phyloP scores from a whole-genome alignment of 2,113 vertebrate species.

The Hemiscyllium ocellatum region DNA sequence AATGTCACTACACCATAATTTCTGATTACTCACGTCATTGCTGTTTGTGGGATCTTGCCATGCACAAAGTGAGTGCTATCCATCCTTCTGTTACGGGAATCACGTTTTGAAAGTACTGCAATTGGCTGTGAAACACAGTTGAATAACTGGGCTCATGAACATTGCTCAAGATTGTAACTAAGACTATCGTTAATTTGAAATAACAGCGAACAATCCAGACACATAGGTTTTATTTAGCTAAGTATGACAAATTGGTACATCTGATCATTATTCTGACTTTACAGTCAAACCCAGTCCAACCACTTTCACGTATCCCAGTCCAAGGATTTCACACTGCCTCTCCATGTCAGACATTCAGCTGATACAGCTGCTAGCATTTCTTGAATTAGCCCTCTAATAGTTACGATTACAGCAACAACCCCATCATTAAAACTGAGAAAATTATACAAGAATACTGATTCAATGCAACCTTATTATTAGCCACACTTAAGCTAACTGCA shows the following conservation, averaged over 20 bases:
- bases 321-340: not conserved
- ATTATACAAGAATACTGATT: not conserved
- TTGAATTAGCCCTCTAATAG: slow-evolving; percentile 30
- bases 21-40: not conserved
- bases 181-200: not conserved
- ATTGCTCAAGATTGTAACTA: not conserved
- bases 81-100: not conserved
- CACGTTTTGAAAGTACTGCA: not conserved
- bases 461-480: slow-evolving; percentile 15
- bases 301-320: not conserved
- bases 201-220: not conserved
- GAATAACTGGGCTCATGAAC: not conserved
- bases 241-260: not conserved
- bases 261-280: not conserved
- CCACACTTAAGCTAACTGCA: not conserved
- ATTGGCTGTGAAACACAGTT: not conserved
- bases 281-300: not conserved
- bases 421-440: slow-evolving; percentile 14
- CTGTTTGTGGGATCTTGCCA: not conserved
- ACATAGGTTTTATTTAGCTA: not conserved
- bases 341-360: not conserved
- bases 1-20: not conserved
- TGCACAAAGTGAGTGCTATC: not conserved
- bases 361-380: not conserved
- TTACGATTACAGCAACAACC: slow-evolving; percentile 7